Evolutionary conservation across 1,140 invertebrate species (phyloP).

Genomic region (Euura saliciscinereae): DNA sequence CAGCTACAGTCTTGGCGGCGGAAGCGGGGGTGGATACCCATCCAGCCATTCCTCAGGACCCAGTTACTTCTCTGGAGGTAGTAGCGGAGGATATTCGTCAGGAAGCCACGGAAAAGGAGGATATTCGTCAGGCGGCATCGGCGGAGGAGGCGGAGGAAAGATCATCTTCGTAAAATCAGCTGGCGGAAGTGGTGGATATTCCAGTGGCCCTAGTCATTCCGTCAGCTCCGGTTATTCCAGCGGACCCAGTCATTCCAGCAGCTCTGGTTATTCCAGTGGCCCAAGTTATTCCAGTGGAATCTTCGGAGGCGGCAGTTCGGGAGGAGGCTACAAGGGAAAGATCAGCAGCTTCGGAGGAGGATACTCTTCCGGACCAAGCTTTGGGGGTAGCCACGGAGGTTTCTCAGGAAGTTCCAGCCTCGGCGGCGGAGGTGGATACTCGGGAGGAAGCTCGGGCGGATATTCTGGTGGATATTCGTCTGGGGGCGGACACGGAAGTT

Average conservation of each 20-base stretch:
- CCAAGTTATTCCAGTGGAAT: slow-evolving; percentile 15
- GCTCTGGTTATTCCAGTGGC: slow-evolving; percentile 15
- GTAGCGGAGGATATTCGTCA: slow-evolving; percentile 12
- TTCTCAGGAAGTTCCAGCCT: slow-evolving; percentile 7
- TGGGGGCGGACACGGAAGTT: slow-evolving; percentile 13
- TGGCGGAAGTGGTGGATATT: neutral
- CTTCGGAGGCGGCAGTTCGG: neutral
- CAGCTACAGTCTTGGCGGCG: neutral
- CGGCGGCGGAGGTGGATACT: slow-evolving; percentile 12
- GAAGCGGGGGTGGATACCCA: neutral
- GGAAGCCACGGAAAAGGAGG: neutral
- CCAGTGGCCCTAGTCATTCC: neutral
- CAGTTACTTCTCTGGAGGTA: slow-evolving; percentile 8
- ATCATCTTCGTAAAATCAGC: slow-evolving; percentile 7
- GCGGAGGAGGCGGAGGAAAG: neutral
- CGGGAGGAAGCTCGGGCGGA: neutral
- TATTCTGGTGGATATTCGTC: slow-evolving; percentile 10
- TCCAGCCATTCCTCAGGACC: neutral
- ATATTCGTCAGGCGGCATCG: neutral
- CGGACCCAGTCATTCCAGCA: slow-evolving; percentile 8
- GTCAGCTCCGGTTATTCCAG: slow-evolving; percentile 3
- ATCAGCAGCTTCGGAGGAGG: neutral
- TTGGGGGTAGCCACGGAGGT: slow-evolving; percentile 2
- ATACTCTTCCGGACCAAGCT: slow-evolving; percentile 3
- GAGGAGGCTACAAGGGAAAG: slow-evolving; percentile 3